Evolutionary conservation across 2,888 invertebrate species (phyloP).

Genomic region (Drosophila mimetica): DNA sequence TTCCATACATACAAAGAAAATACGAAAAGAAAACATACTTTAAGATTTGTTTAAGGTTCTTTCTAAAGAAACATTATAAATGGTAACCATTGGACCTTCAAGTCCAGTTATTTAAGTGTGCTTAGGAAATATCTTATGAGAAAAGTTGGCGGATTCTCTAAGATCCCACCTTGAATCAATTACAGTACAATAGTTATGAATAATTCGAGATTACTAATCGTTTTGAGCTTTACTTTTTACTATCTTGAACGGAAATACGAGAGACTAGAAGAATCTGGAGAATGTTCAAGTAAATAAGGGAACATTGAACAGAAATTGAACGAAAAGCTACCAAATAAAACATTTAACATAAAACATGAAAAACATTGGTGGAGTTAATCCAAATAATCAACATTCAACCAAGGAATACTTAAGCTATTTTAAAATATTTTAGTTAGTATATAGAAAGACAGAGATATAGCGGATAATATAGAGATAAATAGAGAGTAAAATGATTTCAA

Average conservation of each 20-base stretch:
- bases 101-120: constrained; percentile 14
- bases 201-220: constrained; percentile 28
- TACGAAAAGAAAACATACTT: constrained; percentile 3
- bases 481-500: constrained; percentile 61
- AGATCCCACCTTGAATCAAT: constrained; percentile 8
- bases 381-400: constrained; percentile 47
- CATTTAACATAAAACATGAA: constrained; percentile 49
- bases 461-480: constrained; percentile 38
- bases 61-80: constrained; percentile 9
- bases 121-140: constrained; percentile 21
- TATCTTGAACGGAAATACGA: constrained; percentile 14
- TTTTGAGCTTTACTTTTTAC: constrained; percentile 10
- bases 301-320: constrained; percentile 53
- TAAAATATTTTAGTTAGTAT: constrained; percentile 36
- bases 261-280: constrained; percentile 30
- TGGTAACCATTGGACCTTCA: constrained; percentile 7
- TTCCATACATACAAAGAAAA: constrained; percentile 11
- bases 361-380: constrained; percentile 30
- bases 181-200: constrained; percentile 21
- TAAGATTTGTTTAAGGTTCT: not conserved
- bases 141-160: constrained; percentile 17
- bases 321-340: constrained; percentile 40
- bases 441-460: constrained; percentile 43
- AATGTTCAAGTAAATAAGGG: constrained; percentile 15
- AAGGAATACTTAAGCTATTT: constrained; percentile 41